Conservation (phyloP, 2,888 invertebrate species). For the Nysson spinosus region DNA sequence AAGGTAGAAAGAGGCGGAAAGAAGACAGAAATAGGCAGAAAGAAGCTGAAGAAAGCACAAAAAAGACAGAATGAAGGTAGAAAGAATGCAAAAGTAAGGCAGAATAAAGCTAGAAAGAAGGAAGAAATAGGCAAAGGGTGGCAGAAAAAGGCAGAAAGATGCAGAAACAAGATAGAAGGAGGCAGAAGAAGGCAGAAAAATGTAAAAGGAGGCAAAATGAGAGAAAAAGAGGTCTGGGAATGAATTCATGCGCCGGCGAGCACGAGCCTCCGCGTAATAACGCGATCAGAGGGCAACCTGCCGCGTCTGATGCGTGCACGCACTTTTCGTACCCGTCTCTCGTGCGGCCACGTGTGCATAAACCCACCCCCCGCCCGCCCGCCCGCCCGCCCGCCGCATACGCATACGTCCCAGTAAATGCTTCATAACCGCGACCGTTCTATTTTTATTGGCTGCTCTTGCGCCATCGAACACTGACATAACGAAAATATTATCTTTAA, state of each 20-base stretch:
- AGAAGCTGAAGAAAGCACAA: slow-evolving; percentile 12
- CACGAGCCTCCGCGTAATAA: slow-evolving; percentile 70
- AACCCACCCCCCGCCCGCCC: not conserved
- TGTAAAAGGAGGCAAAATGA: slow-evolving; percentile 12
- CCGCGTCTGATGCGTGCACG: slow-evolving; percentile 55
- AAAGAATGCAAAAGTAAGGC: no score
- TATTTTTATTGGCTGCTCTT: no score
- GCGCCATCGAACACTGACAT: no score
- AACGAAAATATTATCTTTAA: no score
- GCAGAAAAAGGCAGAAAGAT: no score
- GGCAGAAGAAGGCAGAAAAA: not conserved
- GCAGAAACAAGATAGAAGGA: slow-evolving; percentile 13
- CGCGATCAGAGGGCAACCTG: slow-evolving; percentile 65
- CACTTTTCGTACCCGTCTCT: slow-evolving; percentile 40
- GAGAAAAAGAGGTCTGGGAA: slow-evolving; percentile 56
- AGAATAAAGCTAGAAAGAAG: slow-evolving; percentile 14
- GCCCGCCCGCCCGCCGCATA: not conserved
- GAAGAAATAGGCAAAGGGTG: slow-evolving; percentile 16
- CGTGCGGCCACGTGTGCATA: slow-evolving; percentile 16
- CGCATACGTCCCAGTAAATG: slow-evolving; percentile 6
- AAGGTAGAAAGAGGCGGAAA: slow-evolving; percentile 12
- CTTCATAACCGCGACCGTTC: no score
- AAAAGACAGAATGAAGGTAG: slow-evolving; percentile 29
- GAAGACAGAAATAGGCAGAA: slow-evolving; percentile 30
- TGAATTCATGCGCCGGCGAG: slow-evolving; percentile 71